Evolutionary conservation across 2,888 invertebrate genomes (phyloP).

Genomic region (Sphecodes monilicornis): DNA sequence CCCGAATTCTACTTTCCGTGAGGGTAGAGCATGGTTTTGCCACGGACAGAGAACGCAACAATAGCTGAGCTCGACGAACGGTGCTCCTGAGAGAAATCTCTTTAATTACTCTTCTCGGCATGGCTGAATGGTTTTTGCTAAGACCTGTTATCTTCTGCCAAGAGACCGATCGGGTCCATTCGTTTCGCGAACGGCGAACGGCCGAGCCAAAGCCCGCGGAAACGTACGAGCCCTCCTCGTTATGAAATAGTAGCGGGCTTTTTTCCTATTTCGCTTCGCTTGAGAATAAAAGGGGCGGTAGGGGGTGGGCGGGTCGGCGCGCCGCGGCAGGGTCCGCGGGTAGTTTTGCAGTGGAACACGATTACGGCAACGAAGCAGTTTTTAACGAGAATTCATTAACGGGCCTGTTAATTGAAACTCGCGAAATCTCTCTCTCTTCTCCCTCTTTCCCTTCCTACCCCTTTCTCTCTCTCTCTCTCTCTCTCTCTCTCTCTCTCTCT

Average conservation of each 20-base stretch:
- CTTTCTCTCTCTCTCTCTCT: background rate
- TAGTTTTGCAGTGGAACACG: constrained; percentile 35
- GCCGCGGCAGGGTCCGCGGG: background rate
- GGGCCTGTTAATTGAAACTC: constrained; percentile 51
- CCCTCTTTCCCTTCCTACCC: background rate
- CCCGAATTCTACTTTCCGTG: constrained; percentile 53
- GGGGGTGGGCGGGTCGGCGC: background rate
- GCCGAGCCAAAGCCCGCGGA: background rate
- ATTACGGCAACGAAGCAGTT: constrained; percentile 52
- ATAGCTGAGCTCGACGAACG: constrained; percentile 44
- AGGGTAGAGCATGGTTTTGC: constrained; percentile 46
- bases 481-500: background rate
- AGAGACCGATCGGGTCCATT: constrained; percentile 56
- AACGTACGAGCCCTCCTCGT: constrained; percentile 13
- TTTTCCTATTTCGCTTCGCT: background rate
- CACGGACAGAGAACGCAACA: constrained; percentile 29
- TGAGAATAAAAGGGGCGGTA: background rate
- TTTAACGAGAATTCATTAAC: constrained; percentile 57
- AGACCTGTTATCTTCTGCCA: constrained; percentile 47
- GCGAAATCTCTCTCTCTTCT: constrained; percentile 23
- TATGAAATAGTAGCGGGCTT: constrained; percentile 44
- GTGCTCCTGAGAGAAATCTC: constrained; percentile 55
- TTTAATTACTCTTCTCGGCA: constrained; percentile 62
- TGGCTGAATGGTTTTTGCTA: constrained; percentile 45
- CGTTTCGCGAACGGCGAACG: constrained; percentile 32